Conservation (phyloP, 2,888 invertebrate genomes). For the Chymomyza procnemis region DNA sequence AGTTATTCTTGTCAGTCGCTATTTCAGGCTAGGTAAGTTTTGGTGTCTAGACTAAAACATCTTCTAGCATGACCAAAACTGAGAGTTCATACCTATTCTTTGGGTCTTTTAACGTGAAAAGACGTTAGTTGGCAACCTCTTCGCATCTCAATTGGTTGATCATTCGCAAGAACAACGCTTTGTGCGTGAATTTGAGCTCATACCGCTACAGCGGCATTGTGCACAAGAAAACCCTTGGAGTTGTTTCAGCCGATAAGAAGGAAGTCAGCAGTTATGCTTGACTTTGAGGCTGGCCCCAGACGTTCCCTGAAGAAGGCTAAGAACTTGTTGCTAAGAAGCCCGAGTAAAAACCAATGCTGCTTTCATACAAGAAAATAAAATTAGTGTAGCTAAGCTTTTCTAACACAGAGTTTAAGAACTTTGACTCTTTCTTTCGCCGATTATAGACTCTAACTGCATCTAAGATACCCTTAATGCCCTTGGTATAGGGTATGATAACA, state of each 20-base stretch:
- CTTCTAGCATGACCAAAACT: too few relatives aligned
- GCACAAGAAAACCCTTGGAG: slow-evolving; percentile 93
- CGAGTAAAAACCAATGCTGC: slow-evolving; percentile 73
- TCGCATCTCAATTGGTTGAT: slow-evolving; percentile 79
- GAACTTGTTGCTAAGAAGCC: slow-evolving; percentile 88
- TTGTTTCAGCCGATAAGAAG: slow-evolving; percentile 94
- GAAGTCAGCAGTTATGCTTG: slow-evolving; percentile 90
- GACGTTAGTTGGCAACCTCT: slow-evolving; percentile 78
- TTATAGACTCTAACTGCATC: too few relatives aligned
- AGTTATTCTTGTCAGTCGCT: too few relatives aligned
- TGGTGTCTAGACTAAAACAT: too few relatives aligned
- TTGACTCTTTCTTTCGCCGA: too few relatives aligned
- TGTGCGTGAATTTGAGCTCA: slow-evolving; percentile 87
- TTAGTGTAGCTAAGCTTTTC: background rate
- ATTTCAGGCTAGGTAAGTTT: too few relatives aligned
- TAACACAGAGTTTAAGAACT: too few relatives aligned
- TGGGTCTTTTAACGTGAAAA: slow-evolving; percentile 78
- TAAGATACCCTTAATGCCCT: too few relatives aligned
- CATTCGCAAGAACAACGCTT: slow-evolving; percentile 78
- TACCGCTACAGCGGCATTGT: slow-evolving; percentile 96
- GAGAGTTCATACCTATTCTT: too few relatives aligned
- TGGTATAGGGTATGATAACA: slow-evolving; percentile 1
- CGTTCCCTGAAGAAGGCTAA: slow-evolving; percentile 91
- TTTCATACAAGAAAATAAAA: slow-evolving; percentile 65
- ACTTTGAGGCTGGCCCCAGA: slow-evolving; percentile 93